Evolutionary conservation across 2,797 vertebrate species (phyloP), one percentile per base, ranked within the genome.

Genomic region (Nannoperca australis): DNA sequence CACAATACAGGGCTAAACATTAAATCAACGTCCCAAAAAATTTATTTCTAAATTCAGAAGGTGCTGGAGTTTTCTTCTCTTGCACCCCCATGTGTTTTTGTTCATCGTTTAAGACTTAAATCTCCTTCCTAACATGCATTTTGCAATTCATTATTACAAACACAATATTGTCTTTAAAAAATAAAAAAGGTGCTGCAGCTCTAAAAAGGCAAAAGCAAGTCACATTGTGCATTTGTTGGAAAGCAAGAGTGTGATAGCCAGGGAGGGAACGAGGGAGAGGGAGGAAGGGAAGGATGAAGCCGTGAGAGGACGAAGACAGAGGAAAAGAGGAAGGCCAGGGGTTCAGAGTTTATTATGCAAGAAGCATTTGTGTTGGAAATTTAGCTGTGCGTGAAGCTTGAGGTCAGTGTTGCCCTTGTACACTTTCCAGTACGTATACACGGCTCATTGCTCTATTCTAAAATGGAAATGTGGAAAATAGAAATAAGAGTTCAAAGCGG

Each of bases 301-400:
- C 42, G 4, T 24, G 38, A 45, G 32, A 72, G 51, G 17, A 56
- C 32, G 51, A 20, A 20, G 36, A 13, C 53, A 22, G 27, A 60
- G 66, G 27, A 38, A 34, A 60, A 63, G 70, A 71, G 5, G 34
- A 58, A 75, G 55, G 53, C 56, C 14, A 62, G 14, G 3, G 42
- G 27, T 60, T 83, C 77, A 75, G 18, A 70, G 45, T 24, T 44
- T 20, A 5, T 32, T 36, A 38, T 49, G 54, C 36, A 76, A 17
- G 11, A 74, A 49, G 27, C 30, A 63, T 79, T 72, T 49, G 58
- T 58, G 59, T 64, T 15, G 14, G 30, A 53, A n/a, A 69, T 69
- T 55, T 49, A 22, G 0, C n/a, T 51, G 42, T 60, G 61, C 13
- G 7, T 42, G 54, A 64, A 38, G 27, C n/a, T 50, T n/a, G 27